These are phyloP conservation scores for Cantharis flavilabris DNA, from an alignment of 2,888 invertebrate species.

Conservation along the genomic window DNA sequence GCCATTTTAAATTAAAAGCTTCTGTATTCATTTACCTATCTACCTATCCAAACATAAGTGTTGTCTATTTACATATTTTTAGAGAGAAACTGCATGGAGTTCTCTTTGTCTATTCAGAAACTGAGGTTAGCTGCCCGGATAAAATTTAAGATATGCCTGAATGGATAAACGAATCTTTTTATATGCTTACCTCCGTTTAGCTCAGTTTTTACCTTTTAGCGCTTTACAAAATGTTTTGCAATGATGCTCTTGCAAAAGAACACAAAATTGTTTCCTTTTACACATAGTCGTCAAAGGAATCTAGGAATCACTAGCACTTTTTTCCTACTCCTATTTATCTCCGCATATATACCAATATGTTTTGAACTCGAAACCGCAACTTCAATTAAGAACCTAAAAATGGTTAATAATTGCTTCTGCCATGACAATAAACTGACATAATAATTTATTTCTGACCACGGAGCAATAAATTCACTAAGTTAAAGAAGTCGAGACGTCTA, in stretches of 20 bases:
- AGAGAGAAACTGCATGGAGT: slow-evolving; percentile 18
- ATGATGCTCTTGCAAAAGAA: background rate
- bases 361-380: background rate
- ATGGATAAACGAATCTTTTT: slow-evolving; percentile 28
- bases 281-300: background rate
- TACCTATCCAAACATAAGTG: background rate
- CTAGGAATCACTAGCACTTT: background rate
- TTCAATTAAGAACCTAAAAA: background rate
- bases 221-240: background rate
- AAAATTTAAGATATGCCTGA: slow-evolving; percentile 28
- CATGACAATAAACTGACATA: background rate
- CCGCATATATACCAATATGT: background rate
- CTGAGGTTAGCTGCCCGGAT: slow-evolving; percentile 21
- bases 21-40: background rate
- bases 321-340: background rate
- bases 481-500: background rate
- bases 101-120: slow-evolving; percentile 27
- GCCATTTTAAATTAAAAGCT: background rate
- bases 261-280: background rate
- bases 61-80: slow-evolving; percentile 8
- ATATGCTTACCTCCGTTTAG: slow-evolving; percentile 19
- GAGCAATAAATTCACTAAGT: background rate
- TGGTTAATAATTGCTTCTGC: background rate
- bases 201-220: slow-evolving; percentile 4
- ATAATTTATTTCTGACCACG: background rate